Conservation (phyloP, 2,797 vertebrate genomes). For the Forpus xanthops region DNA sequence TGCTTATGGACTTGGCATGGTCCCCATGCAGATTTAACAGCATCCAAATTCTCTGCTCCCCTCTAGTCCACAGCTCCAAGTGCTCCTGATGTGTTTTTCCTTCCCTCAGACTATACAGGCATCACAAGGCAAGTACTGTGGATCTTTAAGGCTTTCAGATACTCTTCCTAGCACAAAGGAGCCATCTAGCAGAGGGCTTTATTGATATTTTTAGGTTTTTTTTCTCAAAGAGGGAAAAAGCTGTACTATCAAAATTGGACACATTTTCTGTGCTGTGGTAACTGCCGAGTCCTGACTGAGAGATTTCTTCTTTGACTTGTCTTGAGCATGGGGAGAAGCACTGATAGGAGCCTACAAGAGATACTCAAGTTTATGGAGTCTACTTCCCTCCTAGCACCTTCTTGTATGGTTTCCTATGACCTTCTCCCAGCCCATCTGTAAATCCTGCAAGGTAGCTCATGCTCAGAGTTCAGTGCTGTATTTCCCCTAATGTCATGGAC, state of each 20-base stretch:
- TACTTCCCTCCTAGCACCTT: neutral
- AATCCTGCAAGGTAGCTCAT: neutral
- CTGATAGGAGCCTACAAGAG: neutral
- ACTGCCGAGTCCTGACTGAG: neutral
- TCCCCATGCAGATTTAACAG: neutral
- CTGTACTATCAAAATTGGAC: neutral
- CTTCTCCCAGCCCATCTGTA: neutral
- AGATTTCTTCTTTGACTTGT: neutral
- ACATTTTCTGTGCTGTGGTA: neutral
- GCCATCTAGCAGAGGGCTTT: neutral
- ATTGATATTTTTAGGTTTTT: conserved; percentile 6
- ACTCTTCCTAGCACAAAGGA: neutral
- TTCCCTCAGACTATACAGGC: neutral
- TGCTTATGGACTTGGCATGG: neutral
- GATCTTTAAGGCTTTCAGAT: neutral
- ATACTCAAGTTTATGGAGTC: neutral
- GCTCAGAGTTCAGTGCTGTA: neutral
- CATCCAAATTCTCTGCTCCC: neutral
- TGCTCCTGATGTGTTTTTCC: neutral
- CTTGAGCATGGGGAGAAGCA: neutral
- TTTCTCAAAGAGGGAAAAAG: neutral
- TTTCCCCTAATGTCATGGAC: neutral
- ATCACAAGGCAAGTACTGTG: neutral
- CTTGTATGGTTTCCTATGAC: neutral
- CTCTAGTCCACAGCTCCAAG: neutral